Percentiles rank a stretch among this genome's conserved stretches.
Conservation (phyloP, 2,113 vertebrate species). For the Serilophus lunatus region DNA sequence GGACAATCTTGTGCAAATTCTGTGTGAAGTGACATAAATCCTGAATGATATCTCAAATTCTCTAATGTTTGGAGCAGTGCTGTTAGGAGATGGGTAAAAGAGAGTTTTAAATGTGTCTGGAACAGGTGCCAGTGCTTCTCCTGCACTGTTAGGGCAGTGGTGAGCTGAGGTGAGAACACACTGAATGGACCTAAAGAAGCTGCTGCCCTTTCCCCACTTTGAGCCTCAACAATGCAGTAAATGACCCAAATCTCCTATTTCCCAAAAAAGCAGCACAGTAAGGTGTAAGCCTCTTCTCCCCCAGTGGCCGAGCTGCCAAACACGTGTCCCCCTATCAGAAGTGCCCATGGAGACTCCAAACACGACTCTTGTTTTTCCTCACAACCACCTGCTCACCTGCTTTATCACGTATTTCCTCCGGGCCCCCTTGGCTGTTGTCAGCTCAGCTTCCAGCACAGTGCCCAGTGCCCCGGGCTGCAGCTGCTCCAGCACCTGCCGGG, state of each 20-base stretch:
- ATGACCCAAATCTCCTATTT: neutral
- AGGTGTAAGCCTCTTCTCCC: fast-evolving
- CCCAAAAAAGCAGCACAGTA: neutral
- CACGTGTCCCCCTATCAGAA: fast-evolving
- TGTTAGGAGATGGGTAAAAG: neutral
- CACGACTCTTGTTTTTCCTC: neutral
- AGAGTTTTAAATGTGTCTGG: fast-evolving
- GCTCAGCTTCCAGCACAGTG: neutral
- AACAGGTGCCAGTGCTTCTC: neutral
- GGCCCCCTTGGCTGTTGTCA: neutral
- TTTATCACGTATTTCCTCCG: neutral
- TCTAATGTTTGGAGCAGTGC: neutral
- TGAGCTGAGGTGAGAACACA: neutral
- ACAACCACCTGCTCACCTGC: conserved; percentile 49
- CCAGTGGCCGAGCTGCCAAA: neutral
- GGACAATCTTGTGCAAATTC: neutral
- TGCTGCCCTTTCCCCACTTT: neutral
- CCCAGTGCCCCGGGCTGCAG: conserved; percentile 7
- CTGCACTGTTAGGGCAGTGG: neutral
- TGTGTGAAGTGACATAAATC: neutral
- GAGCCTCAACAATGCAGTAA: neutral
- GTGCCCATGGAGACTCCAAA: neutral
- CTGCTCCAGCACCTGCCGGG: conserved; percentile 9
- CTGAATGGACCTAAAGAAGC: neutral
- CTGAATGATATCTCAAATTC: neutral